Conservation (phyloP, 1,140 invertebrate genomes). For the Oncopeltus fasciatus region DNA sequence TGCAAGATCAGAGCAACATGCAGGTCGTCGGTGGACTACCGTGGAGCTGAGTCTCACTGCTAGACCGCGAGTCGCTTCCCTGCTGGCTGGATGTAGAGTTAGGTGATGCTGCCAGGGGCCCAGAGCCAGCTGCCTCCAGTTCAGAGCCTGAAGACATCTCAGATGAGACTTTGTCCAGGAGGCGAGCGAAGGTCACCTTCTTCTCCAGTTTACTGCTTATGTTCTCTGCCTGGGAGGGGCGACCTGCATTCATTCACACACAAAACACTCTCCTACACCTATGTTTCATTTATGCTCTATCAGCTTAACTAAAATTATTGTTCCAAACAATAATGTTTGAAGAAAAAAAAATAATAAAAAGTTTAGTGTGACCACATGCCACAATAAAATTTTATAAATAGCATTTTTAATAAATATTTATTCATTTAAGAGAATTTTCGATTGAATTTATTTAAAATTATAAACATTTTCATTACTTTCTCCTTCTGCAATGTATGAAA, state of each 20-base stretch:
- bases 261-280: neutral
- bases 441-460: no score
- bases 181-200: constrained; percentile 57
- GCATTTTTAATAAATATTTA: no score
- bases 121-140: constrained; percentile 31
- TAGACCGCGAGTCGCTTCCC: constrained; percentile 51
- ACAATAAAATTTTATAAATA: no score
- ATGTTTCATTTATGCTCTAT: neutral
- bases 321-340: neutral
- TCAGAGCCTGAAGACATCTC: constrained; percentile 56
- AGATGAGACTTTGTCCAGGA: constrained; percentile 53
- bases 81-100: constrained; percentile 34
- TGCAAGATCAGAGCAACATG: constrained; percentile 16
- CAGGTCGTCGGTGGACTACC: constrained; percentile 9
- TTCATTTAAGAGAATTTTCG: no score
- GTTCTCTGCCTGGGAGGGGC: constrained; percentile 23
- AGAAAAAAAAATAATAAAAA: neutral
- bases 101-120: constrained; percentile 12
- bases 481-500: no score
- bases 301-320: neutral
- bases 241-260: no score
- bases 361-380: no score
- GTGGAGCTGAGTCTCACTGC: constrained; percentile 39
- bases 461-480: no score
- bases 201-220: constrained; percentile 43